These are phyloP conservation scores for Galerucella calmariensis DNA, from an alignment of 2,888 invertebrate species.

Conservation along the genomic window DNA sequence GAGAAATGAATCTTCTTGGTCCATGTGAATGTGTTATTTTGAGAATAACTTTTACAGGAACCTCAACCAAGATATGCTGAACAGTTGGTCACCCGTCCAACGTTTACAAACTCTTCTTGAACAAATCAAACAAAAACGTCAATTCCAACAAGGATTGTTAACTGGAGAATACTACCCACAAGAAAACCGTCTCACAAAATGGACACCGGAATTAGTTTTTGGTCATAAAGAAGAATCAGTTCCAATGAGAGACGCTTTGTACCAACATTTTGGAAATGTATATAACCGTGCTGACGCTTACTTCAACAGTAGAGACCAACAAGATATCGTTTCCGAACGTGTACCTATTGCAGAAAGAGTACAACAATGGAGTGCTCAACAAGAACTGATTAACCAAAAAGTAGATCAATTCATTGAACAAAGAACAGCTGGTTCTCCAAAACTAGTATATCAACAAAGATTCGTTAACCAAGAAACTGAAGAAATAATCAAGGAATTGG, in stretches of 20 bases:
- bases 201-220: not conserved
- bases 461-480: not conserved
- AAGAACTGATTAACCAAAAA: constrained; percentile 6
- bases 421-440: not conserved
- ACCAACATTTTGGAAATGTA: not conserved
- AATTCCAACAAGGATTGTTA: constrained; percentile 5
- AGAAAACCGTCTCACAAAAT: not conserved
- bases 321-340: not conserved
- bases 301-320: not conserved
- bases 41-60: not conserved
- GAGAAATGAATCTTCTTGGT: not conserved
- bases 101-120: constrained; percentile 3
- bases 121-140: constrained; percentile 9
- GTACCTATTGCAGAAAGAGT: not conserved
- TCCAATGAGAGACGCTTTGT: not conserved
- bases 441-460: not conserved
- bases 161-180: not conserved
- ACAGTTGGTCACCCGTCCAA: not conserved
- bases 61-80: not conserved
- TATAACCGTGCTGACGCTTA: not conserved
- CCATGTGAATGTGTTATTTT: too few relatives aligned
- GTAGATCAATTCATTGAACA: not conserved
- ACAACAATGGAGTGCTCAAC: not conserved
- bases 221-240: not conserved
- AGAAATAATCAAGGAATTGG: not conserved